Base-by-base conservation (phyloP, 2,888 invertebrate species). In the Venusia cambrica region DNA sequence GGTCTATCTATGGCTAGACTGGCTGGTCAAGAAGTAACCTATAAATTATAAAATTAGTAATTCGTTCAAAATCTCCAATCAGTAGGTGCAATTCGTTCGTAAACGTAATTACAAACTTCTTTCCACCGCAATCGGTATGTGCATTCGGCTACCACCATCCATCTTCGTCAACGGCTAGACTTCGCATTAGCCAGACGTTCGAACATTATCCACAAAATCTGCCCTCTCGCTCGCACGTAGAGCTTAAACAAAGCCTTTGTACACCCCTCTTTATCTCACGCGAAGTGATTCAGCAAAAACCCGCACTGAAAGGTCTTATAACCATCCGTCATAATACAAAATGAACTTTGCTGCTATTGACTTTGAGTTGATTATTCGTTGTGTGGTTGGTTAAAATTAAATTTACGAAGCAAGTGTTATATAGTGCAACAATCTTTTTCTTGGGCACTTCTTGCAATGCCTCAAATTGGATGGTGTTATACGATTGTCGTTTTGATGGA, bases 131-230 rank as follows among this genome's bases (percentile, higher is more conserved):
- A 41, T 44, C 48, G 49, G 54, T 48, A 62, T 69, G 66, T 69
- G 64, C 69, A 67, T 69, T 74, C 74, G 62, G 71, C 75, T 62
- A 75, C 70, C 72, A 73, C 54, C 78, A 85, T 84, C 80, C 70
- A 77, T 85, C 85, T 83, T 85, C 83, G 73, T 85, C 85, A 78
- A 46, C 70, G 77, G 70, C 73, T 77, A 68, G 65, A 69, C 61
- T 63, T 73, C 32, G 30, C 77, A 78, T 83, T 77, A 78, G 66
- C 73, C 75, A 74, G 76, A 73, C 73, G 45, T 69, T 56, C 28
- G 34, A 59, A 32, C 47, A 52, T 43, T 34, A 35, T 54, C 54
- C 54, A 55, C 69, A 51, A 48, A 57, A 48, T 51, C 7, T 2
- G 16, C 54, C 44, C 26, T 73, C 84, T 53, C 71, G 44, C 55